Evolutionary conservation across 2,797 vertebrate genomes (phyloP), one percentile per base, ranked within the genome.

Genomic region (Spondyliosoma cantharus): DNA sequence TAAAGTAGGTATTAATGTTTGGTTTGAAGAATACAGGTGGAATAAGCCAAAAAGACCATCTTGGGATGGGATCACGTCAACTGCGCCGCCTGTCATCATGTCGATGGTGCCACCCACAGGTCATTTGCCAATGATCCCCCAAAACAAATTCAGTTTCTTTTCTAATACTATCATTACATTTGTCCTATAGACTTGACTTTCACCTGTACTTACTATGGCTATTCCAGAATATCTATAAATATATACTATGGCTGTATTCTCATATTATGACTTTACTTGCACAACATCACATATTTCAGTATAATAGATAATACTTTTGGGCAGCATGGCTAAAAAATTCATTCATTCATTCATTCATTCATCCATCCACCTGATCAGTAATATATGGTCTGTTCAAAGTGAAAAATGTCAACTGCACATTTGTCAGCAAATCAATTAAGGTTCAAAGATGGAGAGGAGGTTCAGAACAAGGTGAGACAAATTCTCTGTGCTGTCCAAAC

Each of bases 401-500:
- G n/a, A 11, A 61, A 27, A 69, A 29, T 24, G 65, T 64, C 62
- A 61, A 17, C 49, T 37, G 25, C n/a, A 45, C 58, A 46, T 75
- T 66, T 42, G 57, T 81, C 65, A 75, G 57, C 59, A 37, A 54
- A 52, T 50, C 13, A 56, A 8, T 0, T 24, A 42, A 3, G 29
- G 56, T 68, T 78, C 24, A 83, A 66, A 85, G 67, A 57, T 48
- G 62, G 24, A 59, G 42, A 29, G 7, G 27, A 70, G 57, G 60
- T 68, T 81, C 67, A 78, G 71, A 68, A 76, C 78, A 68, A 77
- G 80, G 81, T 56, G 76, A 86, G 76, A 76, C 63, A 2, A 71
- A 74, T 45, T 62, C 0, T n/a, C 19, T 58, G 25, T 57, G 74
- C 57, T 27, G 15, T 25, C 14, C 50, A 67, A 54, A 64, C 56